These are phyloP conservation scores for Rhineura floridana DNA, from an alignment of 2,113 vertebrate species.

Conservation along the genomic window DNA sequence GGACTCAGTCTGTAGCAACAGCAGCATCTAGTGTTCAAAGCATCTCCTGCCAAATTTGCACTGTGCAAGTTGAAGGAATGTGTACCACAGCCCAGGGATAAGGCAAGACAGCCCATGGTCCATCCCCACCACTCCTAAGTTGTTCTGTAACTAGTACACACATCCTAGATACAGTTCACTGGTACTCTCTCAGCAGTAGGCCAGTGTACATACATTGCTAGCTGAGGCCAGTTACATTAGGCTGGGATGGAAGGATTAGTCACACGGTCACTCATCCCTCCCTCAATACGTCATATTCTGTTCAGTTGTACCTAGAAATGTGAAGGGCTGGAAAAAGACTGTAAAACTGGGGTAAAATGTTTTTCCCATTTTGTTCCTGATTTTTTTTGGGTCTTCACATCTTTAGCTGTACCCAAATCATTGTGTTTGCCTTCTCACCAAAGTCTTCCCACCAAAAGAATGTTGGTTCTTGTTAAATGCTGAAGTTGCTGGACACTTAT, in stretches of 20 bases:
- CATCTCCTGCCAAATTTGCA: neutral
- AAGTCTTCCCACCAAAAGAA: neutral
- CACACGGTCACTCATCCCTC: neutral
- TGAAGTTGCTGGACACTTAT: neutral
- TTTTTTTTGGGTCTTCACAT: too few relatives aligned
- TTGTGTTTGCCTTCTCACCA: neutral
- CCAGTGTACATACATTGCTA: neutral
- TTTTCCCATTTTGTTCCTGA: too few relatives aligned
- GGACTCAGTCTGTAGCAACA: neutral
- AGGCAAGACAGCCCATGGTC: neutral
- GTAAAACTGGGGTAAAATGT: too few relatives aligned
- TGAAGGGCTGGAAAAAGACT: too few relatives aligned
- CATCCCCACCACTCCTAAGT: neutral
- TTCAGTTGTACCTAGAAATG: neutral
- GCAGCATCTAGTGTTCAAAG: slow-evolving; percentile 55
- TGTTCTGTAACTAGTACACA: neutral
- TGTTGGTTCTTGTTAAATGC: neutral
- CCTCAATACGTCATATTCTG: neutral
- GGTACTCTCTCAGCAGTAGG: neutral
- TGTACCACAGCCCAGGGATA: neutral
- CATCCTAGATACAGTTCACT: neutral
- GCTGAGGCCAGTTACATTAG: neutral
- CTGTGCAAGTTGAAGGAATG: neutral
- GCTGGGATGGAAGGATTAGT: neutral
- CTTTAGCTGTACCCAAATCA: neutral